phyloP scores from a whole-genome alignment of 2,888 invertebrate species.

The Parasteatoda lunata region DNA sequence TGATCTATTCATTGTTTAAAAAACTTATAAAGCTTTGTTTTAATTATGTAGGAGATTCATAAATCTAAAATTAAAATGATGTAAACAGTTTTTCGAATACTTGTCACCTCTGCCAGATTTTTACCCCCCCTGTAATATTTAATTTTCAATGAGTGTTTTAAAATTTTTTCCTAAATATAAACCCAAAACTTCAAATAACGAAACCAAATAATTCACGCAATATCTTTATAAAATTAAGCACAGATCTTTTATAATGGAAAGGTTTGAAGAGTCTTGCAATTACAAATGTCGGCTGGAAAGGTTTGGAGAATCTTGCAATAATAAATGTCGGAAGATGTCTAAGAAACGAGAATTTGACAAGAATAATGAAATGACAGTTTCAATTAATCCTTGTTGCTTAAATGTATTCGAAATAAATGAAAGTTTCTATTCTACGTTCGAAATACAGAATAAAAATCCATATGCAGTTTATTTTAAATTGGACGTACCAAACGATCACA shows the following conservation, averaged over 20 bases:
- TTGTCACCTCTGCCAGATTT: too few species aligned
- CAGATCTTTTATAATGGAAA: not conserved
- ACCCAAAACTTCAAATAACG: too few species aligned
- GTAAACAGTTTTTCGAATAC: too few species aligned
- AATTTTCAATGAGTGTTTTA: too few species aligned
- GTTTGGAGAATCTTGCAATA: not conserved
- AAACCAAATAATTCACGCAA: too few species aligned
- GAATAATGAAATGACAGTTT: constrained; percentile 23
- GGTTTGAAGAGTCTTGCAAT: not conserved
- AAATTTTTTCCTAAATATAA: too few species aligned
- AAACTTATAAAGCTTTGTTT: too few species aligned
- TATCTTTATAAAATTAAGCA: too few species aligned
- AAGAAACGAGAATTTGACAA: not conserved
- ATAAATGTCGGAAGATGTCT: not conserved
- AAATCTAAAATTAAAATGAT: too few species aligned
- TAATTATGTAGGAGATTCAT: too few species aligned
- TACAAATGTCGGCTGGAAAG: not conserved
- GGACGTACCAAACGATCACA: constrained; percentile 18
- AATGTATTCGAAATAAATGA: not conserved
- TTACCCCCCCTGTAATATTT: too few species aligned
- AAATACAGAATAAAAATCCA: constrained; percentile 29
- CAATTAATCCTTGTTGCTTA: constrained; percentile 47
- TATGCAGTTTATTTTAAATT: constrained; percentile 40
- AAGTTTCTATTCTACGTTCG: constrained; percentile 11
- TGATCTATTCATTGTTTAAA: too few species aligned